Evolutionary conservation across 2,113 vertebrate genomes (phyloP), one percentile per base, ranked within the genome.

Genomic region (Corythoichthys intestinalis): DNA sequence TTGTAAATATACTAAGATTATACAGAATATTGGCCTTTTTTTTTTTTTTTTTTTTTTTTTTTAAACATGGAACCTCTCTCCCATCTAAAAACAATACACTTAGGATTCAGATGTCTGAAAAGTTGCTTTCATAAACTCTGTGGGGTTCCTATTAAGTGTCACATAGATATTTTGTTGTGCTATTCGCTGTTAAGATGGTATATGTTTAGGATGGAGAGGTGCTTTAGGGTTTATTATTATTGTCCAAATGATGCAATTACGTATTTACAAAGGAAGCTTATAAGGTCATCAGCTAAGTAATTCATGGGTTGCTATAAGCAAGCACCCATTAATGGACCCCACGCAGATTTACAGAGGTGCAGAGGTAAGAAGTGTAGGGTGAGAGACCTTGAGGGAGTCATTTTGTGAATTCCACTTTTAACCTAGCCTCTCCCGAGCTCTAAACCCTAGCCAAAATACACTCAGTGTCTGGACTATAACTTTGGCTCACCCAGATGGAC

Each of bases 181-280:
- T 50, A 57, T 52, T 73, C 66, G 34, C 37, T 65, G 52, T 76
- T 50, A 68, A 62, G 69, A 69, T 71, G 79, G 56, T 48, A 46
- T 58, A 38, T n/a, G 65, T 76, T 79, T 63, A 49, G 70, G 69
- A 54, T 72, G 60, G 20, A 50, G 41, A 75, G 65, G 44, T 20
- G 72, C 85, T 78, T 75, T 61, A 76, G 79, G 62, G 67, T 81
- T 89, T 85, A 91, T 87, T 81, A 87, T 74, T 47, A 41, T 48
- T 58, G 62, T 74, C 64, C 50, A 58, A 69, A 75, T 78, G 60
- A 65, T 64, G 53, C 71, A 77, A 74, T 78, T 72, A 80, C 81
- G 73, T 77, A 83, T 65, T 70, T 77, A 75, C 71, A 74, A 83
- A 78, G 78, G 78, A 87, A 86, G 85, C 88, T 87, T 87, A 52